Conservation (phyloP, 2,113 vertebrate species). For the Chloropsis cyanopogon region DNA sequence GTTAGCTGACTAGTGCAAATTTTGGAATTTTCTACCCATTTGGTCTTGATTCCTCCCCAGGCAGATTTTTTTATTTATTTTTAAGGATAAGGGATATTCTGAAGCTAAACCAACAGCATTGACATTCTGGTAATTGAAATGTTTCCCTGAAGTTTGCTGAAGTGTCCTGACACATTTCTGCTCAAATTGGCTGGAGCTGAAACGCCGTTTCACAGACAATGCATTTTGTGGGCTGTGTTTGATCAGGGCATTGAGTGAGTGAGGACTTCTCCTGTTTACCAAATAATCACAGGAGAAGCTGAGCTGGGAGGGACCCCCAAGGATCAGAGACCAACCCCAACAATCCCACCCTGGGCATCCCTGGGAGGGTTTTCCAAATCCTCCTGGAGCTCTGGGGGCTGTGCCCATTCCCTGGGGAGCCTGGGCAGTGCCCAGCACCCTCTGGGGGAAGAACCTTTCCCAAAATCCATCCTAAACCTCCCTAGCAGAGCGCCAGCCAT, state of each 20-base stretch:
- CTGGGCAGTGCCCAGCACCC: not conserved
- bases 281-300: not conserved
- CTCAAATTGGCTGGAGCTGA: slow-evolving; percentile 26
- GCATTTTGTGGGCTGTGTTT: not conserved
- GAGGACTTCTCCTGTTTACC: not conserved
- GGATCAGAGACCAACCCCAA: not conserved
- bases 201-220: not conserved
- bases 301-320: not conserved
- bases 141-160: slow-evolving; percentile 40
- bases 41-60: not conserved
- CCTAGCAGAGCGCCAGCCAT: rapidly evolving
- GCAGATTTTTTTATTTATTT: not conserved
- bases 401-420: not conserved
- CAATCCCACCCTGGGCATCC: not conserved
- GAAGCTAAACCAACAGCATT: slow-evolving; percentile 21
- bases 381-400: not conserved
- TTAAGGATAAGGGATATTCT: not conserved
- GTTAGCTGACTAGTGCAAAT: slow-evolving; percentile 13
- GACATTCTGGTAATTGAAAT: slow-evolving; percentile 57
- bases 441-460: not conserved
- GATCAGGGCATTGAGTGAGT: not conserved
- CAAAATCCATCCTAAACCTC: rapidly evolving
- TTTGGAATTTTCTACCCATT: slow-evolving; percentile 13
- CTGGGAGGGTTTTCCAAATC: rapidly evolving
- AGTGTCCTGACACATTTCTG: slow-evolving; percentile 44